A percentile compares a stretch with the other conserved stretches of the same genome.
Evolutionary conservation across 2,888 invertebrate species (phyloP).

Genomic region (Epistrophe grossulariae): DNA sequence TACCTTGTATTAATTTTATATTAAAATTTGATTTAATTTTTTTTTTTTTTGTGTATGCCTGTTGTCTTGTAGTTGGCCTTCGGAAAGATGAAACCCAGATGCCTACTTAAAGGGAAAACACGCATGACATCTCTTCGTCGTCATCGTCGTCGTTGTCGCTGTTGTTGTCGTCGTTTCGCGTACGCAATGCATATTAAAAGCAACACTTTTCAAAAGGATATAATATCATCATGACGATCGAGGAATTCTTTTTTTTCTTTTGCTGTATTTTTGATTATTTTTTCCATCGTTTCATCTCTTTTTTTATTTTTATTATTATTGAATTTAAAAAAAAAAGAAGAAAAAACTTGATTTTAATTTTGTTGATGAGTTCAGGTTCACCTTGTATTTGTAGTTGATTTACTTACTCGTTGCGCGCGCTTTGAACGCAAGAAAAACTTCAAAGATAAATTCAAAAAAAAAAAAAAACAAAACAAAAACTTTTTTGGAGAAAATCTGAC

Average conservation of each 20-base stretch:
- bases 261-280: slow-evolving; percentile 19
- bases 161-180: slow-evolving; percentile 16
- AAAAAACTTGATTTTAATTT: slow-evolving; percentile 75
- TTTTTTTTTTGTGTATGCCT: slow-evolving; percentile 1
- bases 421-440: slow-evolving; percentile 65
- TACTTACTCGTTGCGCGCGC: slow-evolving; percentile 73
- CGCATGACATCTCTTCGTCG: slow-evolving; percentile 68
- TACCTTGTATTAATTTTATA: slow-evolving; percentile 69
- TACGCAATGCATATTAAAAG: slow-evolving; percentile 70
- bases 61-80: slow-evolving; percentile 64
- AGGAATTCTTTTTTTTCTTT: background rate
- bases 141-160: slow-evolving; percentile 44
- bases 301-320: slow-evolving; percentile 43
- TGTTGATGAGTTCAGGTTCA: slow-evolving; percentile 74
- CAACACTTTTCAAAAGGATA: slow-evolving; percentile 63
- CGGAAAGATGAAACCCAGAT: slow-evolving; percentile 72
- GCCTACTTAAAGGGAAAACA: slow-evolving; percentile 67
- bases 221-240: slow-evolving; percentile 41
- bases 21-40: slow-evolving; percentile 46
- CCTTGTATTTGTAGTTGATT: slow-evolving; percentile 74
- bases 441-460: slow-evolving; percentile 21
- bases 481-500: slow-evolving; percentile 67
- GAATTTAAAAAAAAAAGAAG: slow-evolving; percentile 51
- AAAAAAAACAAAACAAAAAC: background rate
- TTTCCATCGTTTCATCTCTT: slow-evolving; percentile 10